phyloP scores from a whole-genome alignment of 2,113 vertebrate genomes.

The Turdus rufiventris region DNA sequence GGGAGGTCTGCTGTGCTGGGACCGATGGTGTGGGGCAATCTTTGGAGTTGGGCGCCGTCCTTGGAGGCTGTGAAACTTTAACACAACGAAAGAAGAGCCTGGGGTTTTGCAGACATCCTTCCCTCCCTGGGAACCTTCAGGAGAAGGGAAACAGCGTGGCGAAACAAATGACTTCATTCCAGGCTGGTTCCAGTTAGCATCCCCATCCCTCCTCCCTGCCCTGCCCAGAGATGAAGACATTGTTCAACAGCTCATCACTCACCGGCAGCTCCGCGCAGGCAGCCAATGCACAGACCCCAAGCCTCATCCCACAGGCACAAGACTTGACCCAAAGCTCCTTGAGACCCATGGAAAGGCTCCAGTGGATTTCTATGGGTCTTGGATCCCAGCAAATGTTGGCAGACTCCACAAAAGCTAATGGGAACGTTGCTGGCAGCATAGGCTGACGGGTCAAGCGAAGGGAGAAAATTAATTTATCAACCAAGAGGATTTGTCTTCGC shows the following conservation, averaged over 20 bases:
- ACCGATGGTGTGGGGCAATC: neutral
- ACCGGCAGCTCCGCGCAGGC: neutral
- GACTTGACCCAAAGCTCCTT: conserved; percentile 35
- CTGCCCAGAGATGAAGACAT: conserved; percentile 59
- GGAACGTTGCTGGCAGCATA: conserved; percentile 25
- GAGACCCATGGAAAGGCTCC: conserved; percentile 49
- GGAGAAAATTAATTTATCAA: conserved; percentile 39
- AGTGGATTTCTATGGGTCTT: conserved; percentile 45
- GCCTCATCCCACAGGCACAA: neutral
- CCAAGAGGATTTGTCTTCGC: conserved; percentile 25
- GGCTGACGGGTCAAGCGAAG: neutral
- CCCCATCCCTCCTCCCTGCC: conserved; percentile 13
- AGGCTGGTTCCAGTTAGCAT: conserved; percentile 60
- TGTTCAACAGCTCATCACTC: conserved; percentile 60
- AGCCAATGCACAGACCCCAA: neutral
- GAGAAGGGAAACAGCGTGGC: neutral
- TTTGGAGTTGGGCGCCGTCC: neutral
- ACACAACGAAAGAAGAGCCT: rapidly evolving
- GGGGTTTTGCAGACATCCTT: neutral
- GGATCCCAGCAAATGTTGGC: conserved; percentile 33
- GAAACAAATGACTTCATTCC: conserved; percentile 50
- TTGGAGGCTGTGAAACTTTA: neutral
- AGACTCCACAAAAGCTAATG: neutral
- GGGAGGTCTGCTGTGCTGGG: neutral
- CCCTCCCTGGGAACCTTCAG: neutral